Evolutionary conservation across 2,888 invertebrate genomes (phyloP), one percentile per base, ranked within the genome.

Genomic region (Aporophyla nigra): DNA sequence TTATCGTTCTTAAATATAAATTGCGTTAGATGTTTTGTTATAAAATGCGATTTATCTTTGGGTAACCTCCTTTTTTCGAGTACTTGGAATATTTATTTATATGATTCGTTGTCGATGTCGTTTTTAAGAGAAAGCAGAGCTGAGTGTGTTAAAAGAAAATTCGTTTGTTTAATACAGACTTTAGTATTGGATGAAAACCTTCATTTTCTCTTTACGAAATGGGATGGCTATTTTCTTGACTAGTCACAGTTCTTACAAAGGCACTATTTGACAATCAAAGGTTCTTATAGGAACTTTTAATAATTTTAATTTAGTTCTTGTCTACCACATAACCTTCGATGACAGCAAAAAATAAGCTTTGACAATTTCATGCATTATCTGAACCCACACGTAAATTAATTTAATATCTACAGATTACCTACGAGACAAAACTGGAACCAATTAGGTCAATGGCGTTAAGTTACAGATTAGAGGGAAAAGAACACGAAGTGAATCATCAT

Each of bases 1-100:
- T 43, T 0, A 56, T 46, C 62, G 56, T 54, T 71, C 27, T 68
- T 62, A 27, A 72, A 72, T 66, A 43, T 66, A 56, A 76, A 71
- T 71, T 49, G 24, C 62, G 46, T 63, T 49, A 40, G 40, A 54
- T 67, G 33, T 81, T 58, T 76, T 62, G 65, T 63, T 58, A n/a
- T 63, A 54, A 81, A 74, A 69, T 54, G 53, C 40, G 43, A 21
- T 70, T 67, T 74, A 49, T 69, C 40, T 59, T 74, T 74, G n/a
- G 21, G 2, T 67, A 79, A 80, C 68, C 66, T 58, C 21, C 19
- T 73, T 73, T 61, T 78, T 56, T 40, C 33, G 43, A 78, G 9
- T 43, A 33, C 49, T 62, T 40, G 2, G 14, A 43, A 54, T 78
- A 40, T 78, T 76, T 76, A 9, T 53, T 5, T 49, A 76, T 53